Percentiles rank a stretch among this genome's conserved stretches.
These are phyloP conservation scores for Rhyacophila brunnea DNA, from an alignment of 1,140 invertebrate genomes.

Conservation along the genomic window DNA sequence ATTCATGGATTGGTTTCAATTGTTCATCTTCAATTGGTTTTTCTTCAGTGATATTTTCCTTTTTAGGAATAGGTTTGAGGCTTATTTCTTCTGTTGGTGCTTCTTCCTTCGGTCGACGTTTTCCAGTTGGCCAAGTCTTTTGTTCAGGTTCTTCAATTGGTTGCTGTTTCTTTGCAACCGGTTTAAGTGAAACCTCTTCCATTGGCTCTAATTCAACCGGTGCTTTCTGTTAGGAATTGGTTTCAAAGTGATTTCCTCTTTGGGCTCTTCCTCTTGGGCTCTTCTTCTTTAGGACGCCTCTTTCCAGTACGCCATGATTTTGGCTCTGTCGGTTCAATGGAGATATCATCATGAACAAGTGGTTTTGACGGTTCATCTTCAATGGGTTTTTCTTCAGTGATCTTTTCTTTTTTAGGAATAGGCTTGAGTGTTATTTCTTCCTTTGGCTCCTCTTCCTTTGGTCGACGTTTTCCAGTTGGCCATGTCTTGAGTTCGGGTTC, in stretches of 20 bases:
- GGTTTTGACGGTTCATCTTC: constrained; percentile 43
- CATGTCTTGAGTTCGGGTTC: constrained; percentile 44
- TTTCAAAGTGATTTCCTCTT: constrained; percentile 44
- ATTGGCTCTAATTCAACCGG: constrained; percentile 36
- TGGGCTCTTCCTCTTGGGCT: no score
- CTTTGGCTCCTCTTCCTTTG: constrained; percentile 43
- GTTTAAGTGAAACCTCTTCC: constrained; percentile 40
- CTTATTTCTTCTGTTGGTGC: constrained; percentile 37
- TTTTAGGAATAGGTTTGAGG: constrained; percentile 36
- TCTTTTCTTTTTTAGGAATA: constrained; percentile 43
- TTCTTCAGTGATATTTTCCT: constrained; percentile 34
- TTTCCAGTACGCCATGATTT: constrained; percentile 48
- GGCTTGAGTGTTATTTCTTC: constrained; percentile 51
- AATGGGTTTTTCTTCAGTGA: constrained; percentile 38
- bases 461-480: constrained; percentile 46
- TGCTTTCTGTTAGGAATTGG: constrained; percentile 40
- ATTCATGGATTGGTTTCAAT: constrained; percentile 37
- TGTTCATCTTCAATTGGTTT: constrained; percentile 34
- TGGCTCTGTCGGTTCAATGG: constrained; percentile 39
- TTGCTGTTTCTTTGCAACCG: constrained; percentile 41
- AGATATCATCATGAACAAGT: constrained; percentile 38
- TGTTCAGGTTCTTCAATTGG: no score
- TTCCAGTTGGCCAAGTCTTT: no score
- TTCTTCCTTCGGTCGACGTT: constrained; percentile 37
- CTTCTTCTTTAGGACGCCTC: constrained; percentile 41